These are phyloP conservation scores for Menidia beryllina DNA, from an alignment of 2,113 vertebrate species.

Conservation along the genomic window DNA sequence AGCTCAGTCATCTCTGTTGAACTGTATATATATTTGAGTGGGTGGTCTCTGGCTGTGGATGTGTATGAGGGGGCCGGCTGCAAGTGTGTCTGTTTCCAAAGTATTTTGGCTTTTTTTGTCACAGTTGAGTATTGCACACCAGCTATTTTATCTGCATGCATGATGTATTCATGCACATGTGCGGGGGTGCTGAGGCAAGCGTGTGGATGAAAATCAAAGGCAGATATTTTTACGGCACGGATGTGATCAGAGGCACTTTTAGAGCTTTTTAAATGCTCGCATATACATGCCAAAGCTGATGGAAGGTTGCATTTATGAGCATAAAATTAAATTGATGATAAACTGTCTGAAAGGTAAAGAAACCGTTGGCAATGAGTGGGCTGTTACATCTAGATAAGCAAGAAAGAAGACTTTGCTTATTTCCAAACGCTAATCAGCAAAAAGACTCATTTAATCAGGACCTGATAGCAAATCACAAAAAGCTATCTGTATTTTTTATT, in stretches of 20 bases:
- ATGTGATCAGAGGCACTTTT: background rate
- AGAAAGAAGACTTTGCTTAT: too few relatives aligned
- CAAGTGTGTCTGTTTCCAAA: slow-evolving; percentile 3
- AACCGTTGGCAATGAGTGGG: background rate
- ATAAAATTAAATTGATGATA: background rate
- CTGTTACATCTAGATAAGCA: too few relatives aligned
- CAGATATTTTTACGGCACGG: background rate
- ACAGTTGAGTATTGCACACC: background rate
- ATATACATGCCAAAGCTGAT: slow-evolving; percentile 12
- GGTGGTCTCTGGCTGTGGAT: slow-evolving; percentile 53
- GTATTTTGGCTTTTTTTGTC: slow-evolving; percentile 7
- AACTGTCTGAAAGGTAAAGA: background rate
- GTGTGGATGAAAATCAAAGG: slow-evolving; percentile 6
- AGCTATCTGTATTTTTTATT: background rate
- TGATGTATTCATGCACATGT: slow-evolving; percentile 26
- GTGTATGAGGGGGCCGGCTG: slow-evolving; percentile 28
- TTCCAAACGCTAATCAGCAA: too few relatives aligned
- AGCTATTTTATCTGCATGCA: slow-evolving; percentile 11
- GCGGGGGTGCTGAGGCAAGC: slow-evolving; percentile 27
- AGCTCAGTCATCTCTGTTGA: slow-evolving; percentile 34
- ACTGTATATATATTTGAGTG: slow-evolving; percentile 49
- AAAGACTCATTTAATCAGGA: too few relatives aligned
- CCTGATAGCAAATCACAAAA: background rate
- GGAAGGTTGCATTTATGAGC: slow-evolving; percentile 1
- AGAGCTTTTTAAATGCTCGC: slow-evolving; percentile 5